Base-by-base conservation (phyloP, 2,888 invertebrate species). In the Drosophila cognata region DNA sequence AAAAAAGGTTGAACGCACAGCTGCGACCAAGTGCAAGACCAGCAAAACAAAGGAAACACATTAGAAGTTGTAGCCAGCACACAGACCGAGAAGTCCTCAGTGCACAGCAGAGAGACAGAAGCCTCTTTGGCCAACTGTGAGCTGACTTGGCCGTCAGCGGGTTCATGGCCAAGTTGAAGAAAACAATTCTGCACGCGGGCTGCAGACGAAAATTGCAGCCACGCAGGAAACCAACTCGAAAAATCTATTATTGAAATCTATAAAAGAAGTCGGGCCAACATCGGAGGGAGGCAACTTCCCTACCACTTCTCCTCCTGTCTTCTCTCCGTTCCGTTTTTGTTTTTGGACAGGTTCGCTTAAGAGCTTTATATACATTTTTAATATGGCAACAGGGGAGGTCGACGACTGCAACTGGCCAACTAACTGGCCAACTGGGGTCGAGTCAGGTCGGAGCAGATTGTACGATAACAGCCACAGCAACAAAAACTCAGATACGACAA, bases 191-290 rank as follows among this genome's bases (percentile, higher is more conserved):
- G 83, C 86, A 84, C 84, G 78, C 81, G 67, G 73, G 70, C 74
- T 83, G 79, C 87, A 77, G 74, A 82, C 79, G 79, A 88, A 88
- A 82, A 84, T 89, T 88, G 89, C 90, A 71, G 79, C 55, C 69
- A 84, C 90, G 84, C 86, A 88, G 87, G 90, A 87, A 87, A 88
- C 87, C 82, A 72, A 83, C 84, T 86, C 77, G 88, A 88, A 86
- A 86, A 88, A 88, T 88, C 88, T 88, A 90, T 90, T 88, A 88
- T 88, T 88, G 90, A 88, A 88, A 88, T 88, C 88, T 88, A 90
- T 90, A 88, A 83, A 89, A 89, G 81, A 86, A 72, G 73, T 73
- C 57, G 61, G 48, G 51, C 59, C 65, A 60, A 67, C 67, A 33
- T 31, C 58, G 59, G 52, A 28, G 29, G 41, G 31, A 60, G 71